Evolutionary conservation across 2,113 vertebrate genomes (phyloP), one percentile per base, ranked within the genome.

Genomic region (Prionailurus bengalensis): DNA sequence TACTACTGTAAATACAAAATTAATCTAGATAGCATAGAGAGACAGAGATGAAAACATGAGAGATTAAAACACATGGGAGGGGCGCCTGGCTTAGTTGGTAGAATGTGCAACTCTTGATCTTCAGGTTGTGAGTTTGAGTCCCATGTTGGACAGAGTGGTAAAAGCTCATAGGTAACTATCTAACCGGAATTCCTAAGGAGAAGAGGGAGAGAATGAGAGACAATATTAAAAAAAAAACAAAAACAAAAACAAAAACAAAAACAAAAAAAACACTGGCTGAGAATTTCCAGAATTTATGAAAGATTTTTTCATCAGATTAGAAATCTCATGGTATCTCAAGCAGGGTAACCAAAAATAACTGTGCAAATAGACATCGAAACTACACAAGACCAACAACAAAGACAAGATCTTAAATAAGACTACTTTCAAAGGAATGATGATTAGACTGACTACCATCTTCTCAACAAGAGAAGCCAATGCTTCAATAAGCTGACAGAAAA

Each of bases 221-320:
- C 23, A 79, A 48, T 9, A 73, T 39, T 19, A 31, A 73, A 79
- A 17, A 13, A 48, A 79, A 78, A 79, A 17, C 16, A 48, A 79
- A 78, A 4, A 36, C 36, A 25, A 42, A 23, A 39, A 4, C 36
- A 36, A 42, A 42, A 42, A 42, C 39, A 55, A 45, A 45, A 31
- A 7, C 7, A 45, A 27, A 14, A 42, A 74, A 66, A 73, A 14
- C 17, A 51, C 31, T 81, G 25, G 33, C 25, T 68, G 36, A 93
- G 45, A 51, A 80, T 68, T 73, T 74, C 21, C 27, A 88, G 55
- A 88, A 78, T 17, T 53, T 97, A 80, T 55, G 51, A 83, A 94
- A 76, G 61, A 45, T 76, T 79, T 85, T 85, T 65, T 68, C 78
- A 17, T 70, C 58, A 96, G 42, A 89, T 73, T 73, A 92, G 78